Base-by-base conservation (phyloP, 2,888 invertebrate genomes). In the Plutella xylostella region DNA sequence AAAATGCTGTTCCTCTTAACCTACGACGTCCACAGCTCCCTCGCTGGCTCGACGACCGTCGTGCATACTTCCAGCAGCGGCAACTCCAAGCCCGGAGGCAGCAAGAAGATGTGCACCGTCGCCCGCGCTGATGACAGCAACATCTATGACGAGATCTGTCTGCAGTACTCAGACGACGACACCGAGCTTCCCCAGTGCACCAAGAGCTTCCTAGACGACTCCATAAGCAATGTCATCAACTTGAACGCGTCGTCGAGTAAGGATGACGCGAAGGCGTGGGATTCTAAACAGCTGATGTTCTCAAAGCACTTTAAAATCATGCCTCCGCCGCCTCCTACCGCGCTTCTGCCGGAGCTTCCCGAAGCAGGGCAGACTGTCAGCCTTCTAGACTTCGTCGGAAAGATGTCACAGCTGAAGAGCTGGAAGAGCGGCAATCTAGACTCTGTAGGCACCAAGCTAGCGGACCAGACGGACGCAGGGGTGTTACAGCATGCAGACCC, bases 1-100 rank as follows among this genome's bases (percentile, higher is more conserved):
- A 80, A 74, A 67, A 78, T 82, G 74, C 65, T 86, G 42, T 90
- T 89, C 64, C 72, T 91, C 39, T 82, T 91, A 15, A 86, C 91
- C 1, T 90, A 90, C 51, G 91, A 91, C 58, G 90, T 91, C 75
- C 87, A 89, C 62, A 89, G 88, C 57, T 88, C 87, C 39, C 61
- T 72, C 17, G 72, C 82, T 1, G 76, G 77, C n/a, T 79, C 76
- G 1, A 68, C 74, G 39, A 78, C 82, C 1, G 82, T 85, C 18
- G 71, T 76, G 2, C 75, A 74, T 53, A 73, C 73, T 0, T 72
- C 85, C 0, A 63, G 86, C 63, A 74, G 84, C 57, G 69, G 72
- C 17, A 69, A 76, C 65, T 62, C 88, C 55, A 65, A 88, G 71
- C 60, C 88, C 48, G 65, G 88, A 51, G 61, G 87, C 56, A 74